phyloP scores from a whole-genome alignment of 2,797 vertebrate genomes.

The Enteromius paludinosus region DNA sequence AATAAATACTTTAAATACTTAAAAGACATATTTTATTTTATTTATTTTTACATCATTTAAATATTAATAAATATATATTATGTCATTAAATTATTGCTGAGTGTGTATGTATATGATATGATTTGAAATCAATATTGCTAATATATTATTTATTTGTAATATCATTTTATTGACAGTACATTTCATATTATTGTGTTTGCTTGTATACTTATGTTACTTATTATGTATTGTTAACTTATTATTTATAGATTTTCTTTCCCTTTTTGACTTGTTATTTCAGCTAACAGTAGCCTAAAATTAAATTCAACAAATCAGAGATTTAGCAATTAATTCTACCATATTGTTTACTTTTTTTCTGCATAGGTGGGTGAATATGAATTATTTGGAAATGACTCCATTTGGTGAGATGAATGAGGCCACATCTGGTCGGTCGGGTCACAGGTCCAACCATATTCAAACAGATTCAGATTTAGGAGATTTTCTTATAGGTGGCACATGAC shows the following conservation, averaged over 20 bases:
- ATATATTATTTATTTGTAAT: neutral
- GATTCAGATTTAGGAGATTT: constrained; percentile 47
- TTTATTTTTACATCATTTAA: neutral
- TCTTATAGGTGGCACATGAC: constrained; percentile 59
- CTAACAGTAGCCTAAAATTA: too few species aligned
- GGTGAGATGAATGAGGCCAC: constrained; percentile 23
- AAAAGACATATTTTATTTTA: neutral
- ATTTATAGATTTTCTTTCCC: neutral
- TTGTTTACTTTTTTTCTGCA: neutral
- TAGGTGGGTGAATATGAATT: neutral
- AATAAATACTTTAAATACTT: neutral
- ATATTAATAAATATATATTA: neutral
- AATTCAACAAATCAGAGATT: neutral
- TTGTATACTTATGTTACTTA: neutral
- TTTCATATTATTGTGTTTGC: neutral
- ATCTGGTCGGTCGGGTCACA: constrained; percentile 30
- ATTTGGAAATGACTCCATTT: constrained; percentile 3
- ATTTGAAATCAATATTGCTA: neutral
- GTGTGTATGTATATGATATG: too few species aligned
- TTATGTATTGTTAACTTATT: neutral
- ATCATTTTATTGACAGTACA: neutral
- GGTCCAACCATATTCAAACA: constrained; percentile 51
- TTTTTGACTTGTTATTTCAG: neutral
- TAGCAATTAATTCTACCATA: neutral
- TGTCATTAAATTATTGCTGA: too few species aligned